Percentiles rank a stretch among this genome's conserved stretches.
These are phyloP conservation scores for Drosophila demipolita DNA, from an alignment of 2,888 invertebrate genomes.

Conservation along the genomic window DNA sequence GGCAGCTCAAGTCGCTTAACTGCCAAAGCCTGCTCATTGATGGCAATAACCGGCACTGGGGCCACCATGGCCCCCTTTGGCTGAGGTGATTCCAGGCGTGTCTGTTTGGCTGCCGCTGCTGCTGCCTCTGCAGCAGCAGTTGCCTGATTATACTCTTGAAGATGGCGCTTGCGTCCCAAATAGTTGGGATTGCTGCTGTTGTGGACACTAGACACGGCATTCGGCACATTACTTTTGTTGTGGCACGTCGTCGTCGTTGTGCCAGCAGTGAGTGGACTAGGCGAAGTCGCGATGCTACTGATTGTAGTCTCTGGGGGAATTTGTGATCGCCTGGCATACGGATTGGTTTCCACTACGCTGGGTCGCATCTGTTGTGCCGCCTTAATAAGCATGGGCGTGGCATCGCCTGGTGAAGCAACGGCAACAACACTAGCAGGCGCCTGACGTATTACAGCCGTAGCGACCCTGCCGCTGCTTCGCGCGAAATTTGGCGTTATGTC, in stretches of 20 bases:
- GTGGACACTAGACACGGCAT: slow-evolving; percentile 35
- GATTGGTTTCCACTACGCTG: slow-evolving; percentile 82
- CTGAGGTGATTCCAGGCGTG: slow-evolving; percentile 39
- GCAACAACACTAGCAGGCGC: slow-evolving; percentile 34
- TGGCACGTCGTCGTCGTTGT: not conserved
- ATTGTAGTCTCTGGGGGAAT: slow-evolving; percentile 73
- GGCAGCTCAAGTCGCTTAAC: slow-evolving; percentile 38
- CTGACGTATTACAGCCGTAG: slow-evolving; percentile 57
- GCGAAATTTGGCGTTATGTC: slow-evolving; percentile 92
- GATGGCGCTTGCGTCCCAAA: slow-evolving; percentile 78
- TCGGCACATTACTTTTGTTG: slow-evolving; percentile 3
- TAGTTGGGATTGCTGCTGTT: slow-evolving; percentile 77
- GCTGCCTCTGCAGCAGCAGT: slow-evolving; percentile 41
- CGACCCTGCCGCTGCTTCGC: slow-evolving; percentile 15
- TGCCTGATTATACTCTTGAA: slow-evolving; percentile 78
- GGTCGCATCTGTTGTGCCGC: slow-evolving; percentile 76
- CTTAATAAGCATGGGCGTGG: slow-evolving; percentile 60
- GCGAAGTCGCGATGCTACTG: slow-evolving; percentile 34
- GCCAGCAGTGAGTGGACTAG: slow-evolving; percentile 18
- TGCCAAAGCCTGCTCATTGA: slow-evolving; percentile 68
- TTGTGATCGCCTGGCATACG: slow-evolving; percentile 71
- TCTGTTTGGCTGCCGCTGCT: slow-evolving; percentile 65
- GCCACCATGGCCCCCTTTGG: slow-evolving; percentile 2
- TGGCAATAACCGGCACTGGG: slow-evolving; percentile 69
- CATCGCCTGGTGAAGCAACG: slow-evolving; percentile 1